These are phyloP conservation scores for Camarhynchus parvulus DNA, from an alignment of 2,113 vertebrate genomes.

Conservation along the genomic window DNA sequence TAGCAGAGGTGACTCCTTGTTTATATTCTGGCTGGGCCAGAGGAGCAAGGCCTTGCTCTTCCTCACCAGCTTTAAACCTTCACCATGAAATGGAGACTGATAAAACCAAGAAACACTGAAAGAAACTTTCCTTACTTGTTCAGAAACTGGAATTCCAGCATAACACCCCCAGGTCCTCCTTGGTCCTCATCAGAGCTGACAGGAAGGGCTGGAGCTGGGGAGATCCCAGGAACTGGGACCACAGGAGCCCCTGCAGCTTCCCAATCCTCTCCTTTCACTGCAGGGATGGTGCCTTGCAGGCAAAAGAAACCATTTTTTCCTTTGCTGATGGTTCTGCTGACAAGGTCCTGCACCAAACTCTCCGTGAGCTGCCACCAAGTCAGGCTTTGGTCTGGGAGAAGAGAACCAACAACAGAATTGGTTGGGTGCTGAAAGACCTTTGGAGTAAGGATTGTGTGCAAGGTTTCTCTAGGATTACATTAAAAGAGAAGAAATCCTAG, in stretches of 20 bases:
- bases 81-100: not conserved
- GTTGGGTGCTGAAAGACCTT: accelerated
- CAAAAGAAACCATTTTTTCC: accelerated
- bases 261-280: accelerated
- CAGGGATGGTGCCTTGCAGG: not conserved
- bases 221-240: accelerated
- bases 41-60: not conserved
- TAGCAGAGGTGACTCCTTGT: not conserved
- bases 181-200: not conserved
- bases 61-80: not conserved
- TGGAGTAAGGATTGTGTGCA: not conserved
- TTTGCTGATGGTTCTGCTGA: not conserved
- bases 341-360: not conserved
- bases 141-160: not conserved
- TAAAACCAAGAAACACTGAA: not conserved
- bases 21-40: not conserved
- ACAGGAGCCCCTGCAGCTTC: not conserved
- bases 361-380: accelerated
- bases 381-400: not conserved
- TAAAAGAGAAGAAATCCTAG: not conserved
- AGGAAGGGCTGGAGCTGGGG: not conserved
- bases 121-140: not conserved
- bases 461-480: not conserved
- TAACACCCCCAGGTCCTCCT: accelerated
- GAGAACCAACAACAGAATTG: not conserved